Percentiles rank a stretch among this genome's conserved stretches.
phyloP scores from a whole-genome alignment of 2,888 invertebrate species.

The Diadegma fenestrale region DNA sequence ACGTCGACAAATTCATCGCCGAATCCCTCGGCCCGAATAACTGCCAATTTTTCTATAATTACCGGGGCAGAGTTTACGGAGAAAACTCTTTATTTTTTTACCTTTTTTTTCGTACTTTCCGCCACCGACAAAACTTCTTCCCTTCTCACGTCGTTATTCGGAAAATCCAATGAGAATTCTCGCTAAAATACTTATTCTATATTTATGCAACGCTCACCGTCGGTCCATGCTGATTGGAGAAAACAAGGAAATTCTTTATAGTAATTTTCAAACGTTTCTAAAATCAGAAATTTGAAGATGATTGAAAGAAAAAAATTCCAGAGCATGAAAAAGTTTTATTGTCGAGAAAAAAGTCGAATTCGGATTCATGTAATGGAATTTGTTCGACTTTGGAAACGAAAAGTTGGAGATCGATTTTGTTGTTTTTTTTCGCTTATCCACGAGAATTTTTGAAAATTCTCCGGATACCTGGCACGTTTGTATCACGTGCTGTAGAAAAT shows the following conservation, averaged over 20 bases:
- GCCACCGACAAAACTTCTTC: slow-evolving; percentile 14
- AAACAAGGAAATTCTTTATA: slow-evolving; percentile 1
- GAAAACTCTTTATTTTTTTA: slow-evolving; percentile 14
- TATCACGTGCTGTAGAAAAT: slow-evolving; percentile 13
- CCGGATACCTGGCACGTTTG: slow-evolving; percentile 15
- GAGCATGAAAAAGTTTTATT: background rate
- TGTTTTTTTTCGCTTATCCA: background rate
- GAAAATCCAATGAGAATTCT: slow-evolving; percentile 29
- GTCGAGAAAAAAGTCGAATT: background rate
- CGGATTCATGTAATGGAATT: no score
- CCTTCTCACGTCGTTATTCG: slow-evolving; percentile 32
- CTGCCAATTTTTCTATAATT: slow-evolving; percentile 61
- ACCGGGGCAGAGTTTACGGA: slow-evolving; percentile 46
- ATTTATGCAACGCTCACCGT: slow-evolving; percentile 32
- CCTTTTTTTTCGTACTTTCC: background rate
- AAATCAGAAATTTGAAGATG: background rate
- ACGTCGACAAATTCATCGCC: slow-evolving; percentile 42
- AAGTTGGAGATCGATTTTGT: background rate
- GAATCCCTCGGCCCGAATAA: slow-evolving; percentile 42
- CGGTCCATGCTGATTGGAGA: background rate
- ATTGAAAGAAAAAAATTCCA: no score
- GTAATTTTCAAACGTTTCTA: slow-evolving; percentile 12
- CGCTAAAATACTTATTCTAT: slow-evolving; percentile 57
- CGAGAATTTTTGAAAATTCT: background rate
- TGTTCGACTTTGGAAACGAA: no score